Evolutionary conservation across 2,113 vertebrate genomes (phyloP).

Genomic region (Progne subis): DNA sequence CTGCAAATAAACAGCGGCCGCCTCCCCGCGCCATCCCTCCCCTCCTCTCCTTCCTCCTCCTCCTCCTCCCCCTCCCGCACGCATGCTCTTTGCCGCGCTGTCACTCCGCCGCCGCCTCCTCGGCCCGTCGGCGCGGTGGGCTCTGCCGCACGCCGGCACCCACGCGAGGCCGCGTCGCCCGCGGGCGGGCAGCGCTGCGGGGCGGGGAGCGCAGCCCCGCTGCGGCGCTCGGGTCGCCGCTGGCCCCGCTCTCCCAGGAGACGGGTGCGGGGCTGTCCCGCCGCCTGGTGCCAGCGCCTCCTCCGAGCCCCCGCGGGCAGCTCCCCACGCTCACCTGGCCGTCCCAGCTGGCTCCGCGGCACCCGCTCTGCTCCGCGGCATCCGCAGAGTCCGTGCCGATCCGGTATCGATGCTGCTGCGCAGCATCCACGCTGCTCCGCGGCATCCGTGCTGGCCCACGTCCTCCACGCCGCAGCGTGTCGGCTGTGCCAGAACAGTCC

Average conservation of each 20-base stretch:
- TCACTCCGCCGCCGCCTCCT: not conserved
- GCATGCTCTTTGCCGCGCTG: slow-evolving; percentile 20
- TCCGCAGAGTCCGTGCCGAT: not conserved
- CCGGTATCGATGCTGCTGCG: not conserved
- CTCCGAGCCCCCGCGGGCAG: not conserved
- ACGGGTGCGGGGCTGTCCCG: not conserved
- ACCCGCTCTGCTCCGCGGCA: no score
- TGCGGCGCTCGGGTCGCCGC: no score
- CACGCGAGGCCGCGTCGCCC: not conserved
- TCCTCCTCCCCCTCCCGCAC: not conserved
- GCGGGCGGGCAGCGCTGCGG: no score
- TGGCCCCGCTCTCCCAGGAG: not conserved
- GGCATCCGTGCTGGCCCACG: not conserved
- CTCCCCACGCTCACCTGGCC: not conserved
- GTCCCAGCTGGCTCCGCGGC: not conserved
- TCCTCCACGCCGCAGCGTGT: not conserved
- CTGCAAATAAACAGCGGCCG: no score
- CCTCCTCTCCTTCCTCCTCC: no score
- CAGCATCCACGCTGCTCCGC: not conserved
- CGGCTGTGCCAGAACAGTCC: not conserved
- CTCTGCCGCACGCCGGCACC: not conserved
- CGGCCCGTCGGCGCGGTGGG: not conserved
- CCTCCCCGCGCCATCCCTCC: no score
- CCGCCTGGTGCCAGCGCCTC: not conserved
- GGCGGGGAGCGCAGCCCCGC: no score